phyloP scores from a whole-genome alignment of 1,140 invertebrate genomes.

The Ditylenchus dipsaci region DNA sequence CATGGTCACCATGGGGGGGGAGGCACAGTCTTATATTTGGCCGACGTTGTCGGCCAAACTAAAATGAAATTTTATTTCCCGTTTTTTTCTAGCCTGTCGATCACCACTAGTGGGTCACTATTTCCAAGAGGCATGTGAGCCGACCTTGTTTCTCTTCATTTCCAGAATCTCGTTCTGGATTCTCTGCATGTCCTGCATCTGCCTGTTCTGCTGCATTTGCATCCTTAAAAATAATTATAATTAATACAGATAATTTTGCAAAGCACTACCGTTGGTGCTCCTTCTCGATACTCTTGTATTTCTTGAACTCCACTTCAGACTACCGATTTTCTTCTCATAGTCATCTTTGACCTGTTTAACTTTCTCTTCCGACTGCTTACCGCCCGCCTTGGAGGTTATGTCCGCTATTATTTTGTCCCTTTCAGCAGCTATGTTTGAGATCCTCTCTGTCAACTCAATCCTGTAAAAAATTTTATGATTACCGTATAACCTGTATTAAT shows the following conservation, averaged over 20 bases:
- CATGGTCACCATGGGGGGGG: too few species aligned
- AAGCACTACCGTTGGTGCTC: conserved; percentile 69
- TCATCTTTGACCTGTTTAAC: conserved; percentile 80
- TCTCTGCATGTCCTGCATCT: conserved; percentile 40
- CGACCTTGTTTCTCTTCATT: conserved; percentile 43
- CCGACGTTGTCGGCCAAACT: too few species aligned
- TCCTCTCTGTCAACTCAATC: conserved; percentile 74
- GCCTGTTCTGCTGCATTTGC: conserved; percentile 20
- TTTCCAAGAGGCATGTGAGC: too few species aligned
- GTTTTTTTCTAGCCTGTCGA: too few species aligned
- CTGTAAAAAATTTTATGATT: too few species aligned
- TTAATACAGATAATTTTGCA: too few species aligned
- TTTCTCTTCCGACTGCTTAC: conserved; percentile 28
- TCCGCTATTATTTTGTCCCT: conserved; percentile 70
- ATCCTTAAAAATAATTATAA: conserved; percentile 1
- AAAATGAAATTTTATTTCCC: too few species aligned
- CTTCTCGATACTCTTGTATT: conserved; percentile 79
- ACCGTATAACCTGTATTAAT: too few species aligned
- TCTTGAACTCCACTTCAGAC: conserved; percentile 81
- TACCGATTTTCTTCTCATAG: conserved; percentile 78
- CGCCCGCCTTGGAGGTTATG: conserved; percentile 29
- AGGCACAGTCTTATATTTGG: too few species aligned
- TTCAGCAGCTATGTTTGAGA: conserved; percentile 82
- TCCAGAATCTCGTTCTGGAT: conserved; percentile 39
- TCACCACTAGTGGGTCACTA: too few species aligned